Evolutionary conservation across 1,140 invertebrate species (phyloP).

Genomic region (Artemia franciscana): DNA sequence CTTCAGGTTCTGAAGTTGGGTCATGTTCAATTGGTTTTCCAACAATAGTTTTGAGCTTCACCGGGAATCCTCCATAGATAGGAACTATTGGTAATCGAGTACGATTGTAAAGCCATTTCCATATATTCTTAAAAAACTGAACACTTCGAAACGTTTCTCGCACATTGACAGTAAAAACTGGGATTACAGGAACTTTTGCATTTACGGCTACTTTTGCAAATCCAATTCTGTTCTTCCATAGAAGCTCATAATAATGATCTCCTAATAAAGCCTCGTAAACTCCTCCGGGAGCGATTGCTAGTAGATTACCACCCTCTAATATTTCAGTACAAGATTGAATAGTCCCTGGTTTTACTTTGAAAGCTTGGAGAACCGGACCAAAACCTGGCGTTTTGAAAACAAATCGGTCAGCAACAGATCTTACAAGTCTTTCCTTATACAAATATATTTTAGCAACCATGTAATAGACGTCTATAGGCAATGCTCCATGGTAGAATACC

Average conservation of each 20-base stretch:
- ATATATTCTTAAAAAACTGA: slow-evolving; percentile 41
- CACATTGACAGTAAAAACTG: slow-evolving; percentile 88
- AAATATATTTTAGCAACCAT: slow-evolving; percentile 61
- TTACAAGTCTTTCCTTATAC: slow-evolving; percentile 54
- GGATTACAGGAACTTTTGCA: slow-evolving; percentile 74
- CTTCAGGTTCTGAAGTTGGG: slow-evolving; percentile 40
- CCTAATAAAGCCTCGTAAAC: slow-evolving; percentile 92
- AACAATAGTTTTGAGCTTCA: slow-evolving; percentile 77
- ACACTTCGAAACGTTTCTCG: slow-evolving; percentile 78
- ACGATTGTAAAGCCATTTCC: slow-evolving; percentile 45
- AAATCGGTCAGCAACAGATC: slow-evolving; percentile 83
- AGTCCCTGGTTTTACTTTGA: slow-evolving; percentile 82
- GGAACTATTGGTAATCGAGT: slow-evolving; percentile 75
- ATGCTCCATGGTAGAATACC: slow-evolving; percentile 91
- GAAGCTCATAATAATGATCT: slow-evolving; percentile 66
- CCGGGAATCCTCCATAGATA: slow-evolving; percentile 92
- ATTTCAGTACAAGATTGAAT: slow-evolving; percentile 63
- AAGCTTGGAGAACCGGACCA: slow-evolving; percentile 59
- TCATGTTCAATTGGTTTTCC: slow-evolving; percentile 59
- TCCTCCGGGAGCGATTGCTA: slow-evolving; percentile 87
- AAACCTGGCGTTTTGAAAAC: slow-evolving; percentile 71
- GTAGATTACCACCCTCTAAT: slow-evolving; percentile 62
- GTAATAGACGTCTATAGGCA: slow-evolving; percentile 94
- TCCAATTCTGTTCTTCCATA: slow-evolving; percentile 82
- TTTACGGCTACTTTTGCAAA: slow-evolving; percentile 92